phyloP scores from a whole-genome alignment of 1,140 invertebrate genomes.

The Magallana angulata region DNA sequence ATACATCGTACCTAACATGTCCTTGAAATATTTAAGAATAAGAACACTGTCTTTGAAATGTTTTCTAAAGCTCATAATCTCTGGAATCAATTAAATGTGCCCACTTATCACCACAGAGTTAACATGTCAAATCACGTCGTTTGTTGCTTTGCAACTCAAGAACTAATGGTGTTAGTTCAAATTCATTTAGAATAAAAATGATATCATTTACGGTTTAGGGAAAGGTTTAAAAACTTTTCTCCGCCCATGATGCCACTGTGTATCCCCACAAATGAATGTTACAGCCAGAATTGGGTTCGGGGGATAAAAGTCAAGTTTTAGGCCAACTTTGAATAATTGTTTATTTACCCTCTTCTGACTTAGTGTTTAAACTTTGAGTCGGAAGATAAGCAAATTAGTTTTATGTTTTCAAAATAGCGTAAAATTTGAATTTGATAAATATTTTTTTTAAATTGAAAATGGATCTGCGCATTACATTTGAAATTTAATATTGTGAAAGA shows the following conservation, averaged over 20 bases:
- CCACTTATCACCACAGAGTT: conserved; percentile 7
- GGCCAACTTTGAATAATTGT: too few species aligned
- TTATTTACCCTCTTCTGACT: too few species aligned
- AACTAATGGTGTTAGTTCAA: conserved; percentile 1
- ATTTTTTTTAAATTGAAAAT: too few species aligned
- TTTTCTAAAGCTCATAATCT: neutral
- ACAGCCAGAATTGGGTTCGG: neutral
- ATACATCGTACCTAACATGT: too few species aligned
- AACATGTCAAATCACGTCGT: neutral
- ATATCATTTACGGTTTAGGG: conserved; percentile 1
- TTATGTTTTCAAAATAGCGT: too few species aligned
- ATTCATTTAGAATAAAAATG: neutral
- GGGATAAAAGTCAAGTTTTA: neutral
- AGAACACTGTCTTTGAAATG: neutral
- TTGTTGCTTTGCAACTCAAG: neutral
- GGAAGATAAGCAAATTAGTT: too few species aligned
- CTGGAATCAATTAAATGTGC: neutral
- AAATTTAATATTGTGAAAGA: too few species aligned
- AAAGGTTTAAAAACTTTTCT: neutral
- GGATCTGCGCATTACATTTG: too few species aligned
- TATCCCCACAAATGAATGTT: conserved; percentile 10
- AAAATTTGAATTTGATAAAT: too few species aligned
- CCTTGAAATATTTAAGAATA: too few species aligned
- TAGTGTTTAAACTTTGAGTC: too few species aligned
- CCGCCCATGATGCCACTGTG: neutral